Base-by-base conservation (phyloP, 2,113 vertebrate genomes). In the Sigmodon hispidus region DNA sequence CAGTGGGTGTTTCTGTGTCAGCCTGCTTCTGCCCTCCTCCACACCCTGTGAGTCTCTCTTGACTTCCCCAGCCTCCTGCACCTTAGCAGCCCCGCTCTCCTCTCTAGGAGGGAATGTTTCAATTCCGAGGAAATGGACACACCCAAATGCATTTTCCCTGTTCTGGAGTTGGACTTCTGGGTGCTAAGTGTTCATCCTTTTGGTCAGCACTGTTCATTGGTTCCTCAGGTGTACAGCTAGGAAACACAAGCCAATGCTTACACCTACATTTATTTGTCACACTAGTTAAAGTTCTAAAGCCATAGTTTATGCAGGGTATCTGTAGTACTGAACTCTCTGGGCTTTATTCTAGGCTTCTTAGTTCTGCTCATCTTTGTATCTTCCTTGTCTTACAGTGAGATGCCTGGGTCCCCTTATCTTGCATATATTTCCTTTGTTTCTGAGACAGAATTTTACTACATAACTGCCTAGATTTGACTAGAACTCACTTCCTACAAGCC, bases 251-350 rank as follows among this genome's bases (percentile, higher is more conserved):
- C 17, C 9, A 8, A 34, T 43, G 19, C 59, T 77, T 22, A 52
- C 4, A 67, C 3, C 50, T 80, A 22, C 22, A 17, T 81, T 93
- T 63, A 63, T 80, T 63, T 73, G 17, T 45, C 17, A 24, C 80
- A 19, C 40, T 36, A 89, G 31, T 91, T 95, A 83, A 89, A 80
- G 34, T 43, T 69, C 34, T 43, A 91, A 90, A 69, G 55, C 31
- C 22, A 3, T 59, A 85, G 29, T 87, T 48, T 19, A 76, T 80
- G 59, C 50, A 92, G 26, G 5, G 31, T 63, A 17, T 59, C 50
- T 75, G 13, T 65, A 86, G 43, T 63, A n/a, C 50, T 36, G 11
- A 67, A 1, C 21, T n/a, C 87, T 26, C 36, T n/a, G 29, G 57
- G 61, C 24, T 79, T 75, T 81, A 63, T 79, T 79, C 65, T 77